A percentile compares a stretch with the other conserved stretches of the same genome.
These are phyloP conservation scores for Caenorhabditis zanzibari DNA, from an alignment of 2,888 invertebrate species.

Conservation along the genomic window DNA sequence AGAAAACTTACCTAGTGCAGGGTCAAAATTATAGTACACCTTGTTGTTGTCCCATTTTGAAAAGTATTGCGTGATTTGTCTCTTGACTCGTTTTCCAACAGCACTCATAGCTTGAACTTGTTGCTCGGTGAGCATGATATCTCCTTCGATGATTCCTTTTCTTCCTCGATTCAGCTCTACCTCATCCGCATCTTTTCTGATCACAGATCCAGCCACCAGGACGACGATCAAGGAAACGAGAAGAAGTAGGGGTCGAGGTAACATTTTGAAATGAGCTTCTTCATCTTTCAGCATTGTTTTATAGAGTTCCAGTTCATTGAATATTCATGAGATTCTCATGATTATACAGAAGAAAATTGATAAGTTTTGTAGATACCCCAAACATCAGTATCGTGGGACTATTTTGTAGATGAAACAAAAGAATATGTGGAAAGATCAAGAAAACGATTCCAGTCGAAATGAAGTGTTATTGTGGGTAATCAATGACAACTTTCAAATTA, in stretches of 20 bases:
- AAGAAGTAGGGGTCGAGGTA: not conserved
- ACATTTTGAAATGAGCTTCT: slow-evolving; percentile 37
- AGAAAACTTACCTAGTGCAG: slow-evolving; percentile 19
- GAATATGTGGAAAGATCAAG: not conserved
- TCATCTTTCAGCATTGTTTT: slow-evolving; percentile 30
- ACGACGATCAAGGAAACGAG: not conserved
- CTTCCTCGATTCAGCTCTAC: slow-evolving; percentile 33
- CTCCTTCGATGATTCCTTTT: slow-evolving; percentile 43
- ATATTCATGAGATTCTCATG: slow-evolving; percentile 46
- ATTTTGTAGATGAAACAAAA: not conserved
- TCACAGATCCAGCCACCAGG: slow-evolving; percentile 18
- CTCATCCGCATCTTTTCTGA: slow-evolving; percentile 46
- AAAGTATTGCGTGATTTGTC: slow-evolving; percentile 45
- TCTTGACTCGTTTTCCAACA: slow-evolving; percentile 23
- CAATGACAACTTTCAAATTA: no score
- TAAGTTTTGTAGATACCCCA: not conserved
- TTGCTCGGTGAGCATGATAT: slow-evolving; percentile 36
- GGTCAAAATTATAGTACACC: slow-evolving; percentile 44
- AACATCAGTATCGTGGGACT: slow-evolving; percentile 18
- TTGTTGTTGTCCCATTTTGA: slow-evolving; percentile 41
- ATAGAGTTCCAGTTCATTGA: slow-evolving; percentile 16
- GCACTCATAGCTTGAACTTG: slow-evolving; percentile 1
- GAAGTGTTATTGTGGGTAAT: not conserved
- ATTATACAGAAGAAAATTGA: slow-evolving; percentile 31
- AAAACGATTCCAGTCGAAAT: not conserved